phyloP scores from a whole-genome alignment of 2,113 vertebrate species.

The Aythya baeri region DNA sequence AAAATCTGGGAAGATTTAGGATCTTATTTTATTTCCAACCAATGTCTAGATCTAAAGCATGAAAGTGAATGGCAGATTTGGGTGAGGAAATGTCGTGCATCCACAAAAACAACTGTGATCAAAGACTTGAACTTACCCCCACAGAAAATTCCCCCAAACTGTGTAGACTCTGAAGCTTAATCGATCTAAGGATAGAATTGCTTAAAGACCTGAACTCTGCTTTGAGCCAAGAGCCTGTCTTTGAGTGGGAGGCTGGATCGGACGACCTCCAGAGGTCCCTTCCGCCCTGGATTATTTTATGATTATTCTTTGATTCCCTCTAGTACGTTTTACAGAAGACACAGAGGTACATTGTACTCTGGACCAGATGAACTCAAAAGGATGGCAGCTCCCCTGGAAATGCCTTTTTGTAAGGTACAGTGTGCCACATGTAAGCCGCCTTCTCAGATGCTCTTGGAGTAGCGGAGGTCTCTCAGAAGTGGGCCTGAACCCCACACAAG shows the following conservation, averaged over 20 bases:
- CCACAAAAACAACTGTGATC: neutral
- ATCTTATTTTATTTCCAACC: neutral
- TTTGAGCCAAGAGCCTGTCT: neutral
- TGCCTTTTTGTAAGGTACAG: neutral
- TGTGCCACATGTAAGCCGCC: rapidly evolving
- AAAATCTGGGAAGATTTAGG: neutral
- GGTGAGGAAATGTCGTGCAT: neutral
- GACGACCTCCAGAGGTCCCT: neutral
- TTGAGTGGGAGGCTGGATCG: neutral
- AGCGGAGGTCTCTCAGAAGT: neutral
- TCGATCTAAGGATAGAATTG: neutral
- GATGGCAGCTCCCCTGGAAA: neutral
- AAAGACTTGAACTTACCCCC: neutral
- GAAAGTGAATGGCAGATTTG: neutral
- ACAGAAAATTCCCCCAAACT: neutral
- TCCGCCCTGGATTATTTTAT: neutral
- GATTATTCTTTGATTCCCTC: neutral
- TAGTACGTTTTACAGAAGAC: neutral
- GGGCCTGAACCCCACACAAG: neutral
- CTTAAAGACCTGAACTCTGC: neutral
- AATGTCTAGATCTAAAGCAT: neutral
- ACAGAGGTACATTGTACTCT: neutral
- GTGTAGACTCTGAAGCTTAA: neutral
- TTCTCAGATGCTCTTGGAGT: neutral
- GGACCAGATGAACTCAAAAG: neutral